Percentiles rank a stretch among this genome's conserved stretches.
Conservation (phyloP, 2,797 vertebrate genomes). For the Anguilla megastoma region DNA sequence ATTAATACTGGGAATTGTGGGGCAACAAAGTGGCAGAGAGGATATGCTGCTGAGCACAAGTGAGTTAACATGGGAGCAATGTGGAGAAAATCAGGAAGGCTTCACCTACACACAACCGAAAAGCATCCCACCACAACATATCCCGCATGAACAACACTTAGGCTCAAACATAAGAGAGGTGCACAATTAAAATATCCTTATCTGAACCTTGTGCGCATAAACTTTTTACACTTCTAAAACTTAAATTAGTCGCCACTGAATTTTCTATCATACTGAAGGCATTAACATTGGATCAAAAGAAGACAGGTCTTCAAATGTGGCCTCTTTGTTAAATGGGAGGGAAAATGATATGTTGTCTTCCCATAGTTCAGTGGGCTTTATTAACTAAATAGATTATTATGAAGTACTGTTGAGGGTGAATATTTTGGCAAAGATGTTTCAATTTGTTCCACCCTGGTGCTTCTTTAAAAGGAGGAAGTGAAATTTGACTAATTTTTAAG, state of each 20-base stretch:
- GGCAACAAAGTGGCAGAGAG: not conserved
- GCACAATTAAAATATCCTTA: not conserved
- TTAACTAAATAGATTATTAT: not conserved
- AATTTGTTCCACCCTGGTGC: not conserved
- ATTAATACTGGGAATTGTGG: not conserved
- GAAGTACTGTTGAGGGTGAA: not conserved
- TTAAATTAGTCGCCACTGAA: not conserved
- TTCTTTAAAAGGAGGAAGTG: constrained; percentile 7
- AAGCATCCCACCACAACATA: not conserved
- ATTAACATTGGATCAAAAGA: too few relatives aligned
- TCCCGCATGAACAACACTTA: not conserved
- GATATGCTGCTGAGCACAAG: not conserved
- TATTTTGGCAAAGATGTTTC: not conserved
- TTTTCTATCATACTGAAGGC: too few relatives aligned
- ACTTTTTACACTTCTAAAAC: not conserved
- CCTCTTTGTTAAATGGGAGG: not conserved
- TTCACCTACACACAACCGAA: not conserved
- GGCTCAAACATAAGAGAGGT: too few relatives aligned
- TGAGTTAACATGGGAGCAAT: not conserved
- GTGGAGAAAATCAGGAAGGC: not conserved
- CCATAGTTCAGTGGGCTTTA: not conserved
- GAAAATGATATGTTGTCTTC: not conserved
- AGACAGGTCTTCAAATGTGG: not conserved
- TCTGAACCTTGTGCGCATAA: not conserved
- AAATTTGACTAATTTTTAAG: not conserved